Evolutionary conservation across 2,113 vertebrate genomes (phyloP), one percentile per base, ranked within the genome.

Genomic region (Rhabdornis inornatus): DNA sequence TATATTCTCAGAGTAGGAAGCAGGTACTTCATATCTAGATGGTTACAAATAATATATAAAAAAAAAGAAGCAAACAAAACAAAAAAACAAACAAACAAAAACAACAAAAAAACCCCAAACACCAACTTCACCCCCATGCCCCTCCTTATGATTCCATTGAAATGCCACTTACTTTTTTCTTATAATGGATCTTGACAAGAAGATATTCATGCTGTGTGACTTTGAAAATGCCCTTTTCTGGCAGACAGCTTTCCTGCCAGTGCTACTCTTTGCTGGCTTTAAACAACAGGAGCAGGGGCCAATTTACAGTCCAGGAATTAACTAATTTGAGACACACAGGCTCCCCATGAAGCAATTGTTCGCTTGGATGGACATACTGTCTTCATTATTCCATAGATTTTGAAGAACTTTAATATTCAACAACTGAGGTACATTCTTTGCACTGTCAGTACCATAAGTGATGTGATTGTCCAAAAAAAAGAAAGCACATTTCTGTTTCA

Each of bases 141-240:
- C 30, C 50, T 42, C 42, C 24, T 88, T 57, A 85, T 0, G 0
- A 70, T 92, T 95, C 86, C 45, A 93, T 47, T 92, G 79, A 96
- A 97, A 97, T 97, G 68, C 37, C 77, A 94, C 83, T 95, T 95
- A 86, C 61, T 82, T 95, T 96, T 94, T 95, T 49, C 74, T 94
- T 89, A 21, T 96, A 96, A 95, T 95, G 59, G 68, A 40, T 95
- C 84, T 71, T 96, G 93, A 97, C 95, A 96, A 92, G 75, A 92
- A 94, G 96, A 84, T 52, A 24, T 88, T 96, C 87, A 76, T 91
- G 76, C 83, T 95, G 87, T 95, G 89, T 97, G 90, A 97, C 91
- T 96, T 97, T 97, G 92, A 96, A 97, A 97, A 97, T 96, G 86
- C 49, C 87, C 57, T 94, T 96, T 89, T 76, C 92, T 95, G 74